Evolutionary conservation across 2,888 invertebrate genomes (phyloP), one percentile per base, ranked within the genome.

Genomic region (Exocentrus adspersus): DNA sequence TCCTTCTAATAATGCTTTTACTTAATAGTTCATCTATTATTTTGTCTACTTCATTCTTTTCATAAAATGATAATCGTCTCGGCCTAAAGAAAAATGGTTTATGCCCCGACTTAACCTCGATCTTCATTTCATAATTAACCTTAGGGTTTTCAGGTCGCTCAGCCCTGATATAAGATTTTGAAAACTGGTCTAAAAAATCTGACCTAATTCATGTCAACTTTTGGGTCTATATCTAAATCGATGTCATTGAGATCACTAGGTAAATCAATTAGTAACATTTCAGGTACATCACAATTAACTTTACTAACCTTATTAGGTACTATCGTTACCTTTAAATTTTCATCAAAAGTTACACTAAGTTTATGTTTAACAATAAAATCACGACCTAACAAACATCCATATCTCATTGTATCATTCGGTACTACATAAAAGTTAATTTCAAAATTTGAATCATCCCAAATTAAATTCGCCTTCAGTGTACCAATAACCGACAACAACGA

Each of bases 41-140:
- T 48, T 63, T 32, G 20, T 53, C 32, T 19, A 66, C 56, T 48
- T 68, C 58, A 16, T 14, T 32, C 58, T 61, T 60, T 61, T 68
- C 65, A 32, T 21, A 30, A 52, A 37, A 68, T 37, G 68, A 62
- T 14, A 68, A 30, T 17, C 46, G 46, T 24, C 62, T 12, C 5
- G 64, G 62, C 43, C 54, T 16, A 54, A 53, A 63, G 50, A 52
- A 58, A 64, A 61, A 59, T 41, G 54, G 63, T 14, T 9, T 28
- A 30, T 46, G 17, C 16, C 14, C 14, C 17, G 59, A 19, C 6
- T 59, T 41, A 5, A 59, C 16, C 9, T 37, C 41, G 20, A 59
- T 59, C 4, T 14, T 19, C 50, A 50, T 46, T 12, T 46, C 50
- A 12, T 14, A 48, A 2, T 59, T 17, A 12, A 50, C 17, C n/a